Evolutionary conservation across 2,113 vertebrate species (phyloP), one percentile per base, ranked within the genome.

Genomic region (Melanotaenia duboulayi): DNA sequence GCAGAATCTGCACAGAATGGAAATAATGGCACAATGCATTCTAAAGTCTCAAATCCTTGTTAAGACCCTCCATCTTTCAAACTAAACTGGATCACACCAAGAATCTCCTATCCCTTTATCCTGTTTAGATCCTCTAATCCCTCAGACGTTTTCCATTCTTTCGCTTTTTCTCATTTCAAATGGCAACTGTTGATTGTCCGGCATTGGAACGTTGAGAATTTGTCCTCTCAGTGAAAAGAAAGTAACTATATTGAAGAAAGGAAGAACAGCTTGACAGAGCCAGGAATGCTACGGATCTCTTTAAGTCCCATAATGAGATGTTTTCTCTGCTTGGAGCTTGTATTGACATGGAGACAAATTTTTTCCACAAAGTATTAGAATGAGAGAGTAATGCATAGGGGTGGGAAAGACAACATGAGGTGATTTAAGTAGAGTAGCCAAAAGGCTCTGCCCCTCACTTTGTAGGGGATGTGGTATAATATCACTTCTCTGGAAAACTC

Each of bases 61-160:
- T 94, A 93, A 94, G 91, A 92, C 92, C 84, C 91, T 91, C 82
- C 87, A 92, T 90, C 89, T 92, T 92, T 91, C 87, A 88, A 92
- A 91, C 92, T 91, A 92, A 93, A 93, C 89, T 93, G 88, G 90
- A 92, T 92, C 92, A 93, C 90, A 92, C 83, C 89, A 86, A 92
- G 89, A 90, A 92, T 92, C 91, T 90, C 75, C 86, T 84, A 78
- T 90, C 84, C 90, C 76, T 90, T 92, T 92, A 92, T 92, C 85
- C 87, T 82, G 85, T 87, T 88, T 83, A 89, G 86, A 90, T 92
- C 89, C 91, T 89, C 88, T 92, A 93, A 93, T 93, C 91, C 91
- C 83, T 74, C 71, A 13, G 84, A 83, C 89, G 89, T 92, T 92
- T 92, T 90, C 82, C 62, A 83, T 88, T 86, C 87, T 91, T 74